These are phyloP conservation scores for Chaunax sp. DNA, from an alignment of 2,797 vertebrate genomes.

Conservation along the genomic window DNA sequence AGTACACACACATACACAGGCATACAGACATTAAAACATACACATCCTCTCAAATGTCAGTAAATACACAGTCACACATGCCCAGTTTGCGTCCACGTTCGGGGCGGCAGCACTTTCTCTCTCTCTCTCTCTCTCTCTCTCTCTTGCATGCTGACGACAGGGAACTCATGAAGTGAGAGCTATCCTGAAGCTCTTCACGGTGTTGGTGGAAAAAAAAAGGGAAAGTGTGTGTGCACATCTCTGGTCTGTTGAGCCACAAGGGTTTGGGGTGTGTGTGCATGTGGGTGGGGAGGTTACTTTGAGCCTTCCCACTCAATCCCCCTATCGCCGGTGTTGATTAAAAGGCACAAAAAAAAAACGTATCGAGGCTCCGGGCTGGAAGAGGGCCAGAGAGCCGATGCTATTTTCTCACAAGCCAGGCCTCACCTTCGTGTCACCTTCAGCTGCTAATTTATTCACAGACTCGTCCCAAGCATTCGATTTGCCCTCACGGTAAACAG, in stretches of 20 bases:
- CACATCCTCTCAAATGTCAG: slow-evolving; percentile 67
- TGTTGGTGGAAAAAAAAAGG: slow-evolving; percentile 17
- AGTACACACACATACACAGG: slow-evolving; percentile 46
- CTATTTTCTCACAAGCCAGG: slow-evolving; percentile 43
- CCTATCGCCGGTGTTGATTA: slow-evolving; percentile 45
- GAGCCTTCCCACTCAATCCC: slow-evolving; percentile 62
- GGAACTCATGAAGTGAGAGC: slow-evolving; percentile 28
- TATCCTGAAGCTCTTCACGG: slow-evolving; percentile 25
- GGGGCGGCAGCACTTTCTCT: background rate
- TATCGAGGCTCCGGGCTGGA: slow-evolving; percentile 38
- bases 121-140: background rate
- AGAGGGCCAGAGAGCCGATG: slow-evolving; percentile 7
- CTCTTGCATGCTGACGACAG: slow-evolving; percentile 20
- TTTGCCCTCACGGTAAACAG: slow-evolving; percentile 37
- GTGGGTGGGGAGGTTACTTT: slow-evolving; percentile 59
- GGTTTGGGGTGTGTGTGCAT: slow-evolving; percentile 44
- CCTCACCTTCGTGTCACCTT: slow-evolving; percentile 60
- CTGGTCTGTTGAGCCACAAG: slow-evolving; percentile 53
- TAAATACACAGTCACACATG: slow-evolving; percentile 48
- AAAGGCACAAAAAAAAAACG: slow-evolving; percentile 34
- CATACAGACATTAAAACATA: slow-evolving; percentile 50
- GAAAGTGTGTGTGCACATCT: slow-evolving; percentile 42
- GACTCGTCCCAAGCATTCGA: slow-evolving; percentile 27
- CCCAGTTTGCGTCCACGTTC: slow-evolving; percentile 31
- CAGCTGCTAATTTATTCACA: slow-evolving; percentile 51